These are phyloP conservation scores for Drosophila dives DNA, from an alignment of 2,888 invertebrate species.

Conservation along the genomic window DNA sequence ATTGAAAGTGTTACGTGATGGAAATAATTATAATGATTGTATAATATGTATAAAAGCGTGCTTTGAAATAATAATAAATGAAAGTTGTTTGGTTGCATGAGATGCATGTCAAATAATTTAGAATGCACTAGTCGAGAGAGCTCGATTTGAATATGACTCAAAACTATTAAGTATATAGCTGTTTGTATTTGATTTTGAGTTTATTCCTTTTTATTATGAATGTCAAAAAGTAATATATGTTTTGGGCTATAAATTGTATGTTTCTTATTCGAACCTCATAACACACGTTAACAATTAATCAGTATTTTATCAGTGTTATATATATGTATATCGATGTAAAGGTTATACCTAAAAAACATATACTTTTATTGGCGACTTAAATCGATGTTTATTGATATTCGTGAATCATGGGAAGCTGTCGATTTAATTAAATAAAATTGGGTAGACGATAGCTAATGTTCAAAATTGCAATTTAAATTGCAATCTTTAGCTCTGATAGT, in stretches of 20 bases:
- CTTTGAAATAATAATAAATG: neutral
- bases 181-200: neutral
- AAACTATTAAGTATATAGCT: neutral
- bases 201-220: neutral
- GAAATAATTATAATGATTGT: constrained; percentile 5
- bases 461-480: accelerated
- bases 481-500: neutral
- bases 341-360: no score
- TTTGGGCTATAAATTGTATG: neutral
- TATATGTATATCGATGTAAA: no score
- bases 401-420: neutral
- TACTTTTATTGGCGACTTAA: neutral
- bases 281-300: neutral
- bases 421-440: neutral
- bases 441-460: neutral
- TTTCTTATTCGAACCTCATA: neutral
- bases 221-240: neutral
- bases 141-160: neutral
- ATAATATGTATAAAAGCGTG: neutral
- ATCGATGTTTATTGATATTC: neutral
- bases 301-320: no score
- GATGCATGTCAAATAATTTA: neutral
- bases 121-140: neutral
- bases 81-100: neutral
- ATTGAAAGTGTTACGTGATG: neutral